These are phyloP conservation scores for Hydrocynus forskahlii DNA, from an alignment of 2,797 vertebrate genomes.

Conservation along the genomic window DNA sequence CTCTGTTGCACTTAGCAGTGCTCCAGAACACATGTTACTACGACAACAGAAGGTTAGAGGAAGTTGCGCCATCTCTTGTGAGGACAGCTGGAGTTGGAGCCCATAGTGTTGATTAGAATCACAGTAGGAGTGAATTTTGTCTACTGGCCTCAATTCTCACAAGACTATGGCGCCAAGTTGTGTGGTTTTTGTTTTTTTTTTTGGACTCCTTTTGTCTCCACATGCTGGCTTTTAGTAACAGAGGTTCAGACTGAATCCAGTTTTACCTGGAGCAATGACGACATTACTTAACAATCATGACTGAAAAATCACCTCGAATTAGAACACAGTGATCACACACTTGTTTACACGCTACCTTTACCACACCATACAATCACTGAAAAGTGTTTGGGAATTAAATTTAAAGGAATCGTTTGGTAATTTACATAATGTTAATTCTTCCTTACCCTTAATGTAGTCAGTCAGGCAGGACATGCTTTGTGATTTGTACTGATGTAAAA, in stretches of 20 bases:
- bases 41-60: constrained; percentile 51
- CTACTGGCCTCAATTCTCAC: constrained; percentile 25
- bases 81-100: constrained; percentile 31
- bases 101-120: constrained; percentile 56
- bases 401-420: no score
- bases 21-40: constrained; percentile 51
- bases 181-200: neutral
- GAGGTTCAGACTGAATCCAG: neutral
- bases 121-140: constrained; percentile 32
- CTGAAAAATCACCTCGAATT: neutral
- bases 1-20: constrained; percentile 43
- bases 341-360: neutral
- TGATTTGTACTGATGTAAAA: no score
- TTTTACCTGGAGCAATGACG: neutral
- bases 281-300: neutral
- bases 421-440: no score
- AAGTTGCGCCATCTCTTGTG: constrained; percentile 51
- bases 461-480: no score
- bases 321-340: neutral
- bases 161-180: constrained; percentile 4
- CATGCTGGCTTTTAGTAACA: neutral
- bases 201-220: neutral
- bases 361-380: neutral
- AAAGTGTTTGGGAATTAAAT: neutral
- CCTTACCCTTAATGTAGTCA: no score